phyloP scores from a whole-genome alignment of 1,140 invertebrate genomes.

The Brachionus calyciflorus region DNA sequence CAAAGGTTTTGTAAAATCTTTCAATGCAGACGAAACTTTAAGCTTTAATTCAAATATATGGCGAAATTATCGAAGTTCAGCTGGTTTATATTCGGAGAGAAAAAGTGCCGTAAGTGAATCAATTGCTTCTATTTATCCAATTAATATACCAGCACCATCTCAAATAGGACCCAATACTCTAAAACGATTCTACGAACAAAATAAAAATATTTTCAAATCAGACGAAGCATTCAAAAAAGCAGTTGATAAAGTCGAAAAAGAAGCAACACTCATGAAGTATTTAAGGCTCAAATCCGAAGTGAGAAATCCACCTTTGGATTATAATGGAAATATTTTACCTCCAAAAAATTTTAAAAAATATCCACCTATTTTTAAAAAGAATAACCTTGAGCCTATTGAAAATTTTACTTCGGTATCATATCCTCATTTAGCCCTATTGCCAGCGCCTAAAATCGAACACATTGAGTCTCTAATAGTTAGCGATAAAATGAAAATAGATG shows the following conservation, averaged over 20 bases:
- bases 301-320: slow-evolving; percentile 58
- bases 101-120: slow-evolving; percentile 55
- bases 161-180: slow-evolving; percentile 54
- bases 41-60: slow-evolving; percentile 58
- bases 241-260: slow-evolving; percentile 53
- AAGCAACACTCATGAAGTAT: slow-evolving; percentile 53
- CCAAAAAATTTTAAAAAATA: slow-evolving; percentile 59
- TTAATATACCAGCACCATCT: slow-evolving; percentile 57
- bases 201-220: slow-evolving; percentile 49
- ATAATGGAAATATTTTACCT: slow-evolving; percentile 57
- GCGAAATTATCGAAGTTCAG: slow-evolving; percentile 57
- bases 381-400: background rate
- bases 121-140: slow-evolving; percentile 57
- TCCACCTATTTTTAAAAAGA: slow-evolving; percentile 47
- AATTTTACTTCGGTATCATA: background rate
- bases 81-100: slow-evolving; percentile 53
- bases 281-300: slow-evolving; percentile 53
- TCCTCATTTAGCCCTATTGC: background rate
- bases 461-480: background rate
- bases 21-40: slow-evolving; percentile 50
- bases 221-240: slow-evolving; percentile 47
- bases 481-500: slow-evolving; percentile 30
- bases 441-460: background rate
- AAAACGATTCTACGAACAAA: slow-evolving; percentile 53
- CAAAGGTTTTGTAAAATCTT: slow-evolving; percentile 52